Conservation (phyloP, 2,113 vertebrate species). For the Noctilio leporinus region DNA sequence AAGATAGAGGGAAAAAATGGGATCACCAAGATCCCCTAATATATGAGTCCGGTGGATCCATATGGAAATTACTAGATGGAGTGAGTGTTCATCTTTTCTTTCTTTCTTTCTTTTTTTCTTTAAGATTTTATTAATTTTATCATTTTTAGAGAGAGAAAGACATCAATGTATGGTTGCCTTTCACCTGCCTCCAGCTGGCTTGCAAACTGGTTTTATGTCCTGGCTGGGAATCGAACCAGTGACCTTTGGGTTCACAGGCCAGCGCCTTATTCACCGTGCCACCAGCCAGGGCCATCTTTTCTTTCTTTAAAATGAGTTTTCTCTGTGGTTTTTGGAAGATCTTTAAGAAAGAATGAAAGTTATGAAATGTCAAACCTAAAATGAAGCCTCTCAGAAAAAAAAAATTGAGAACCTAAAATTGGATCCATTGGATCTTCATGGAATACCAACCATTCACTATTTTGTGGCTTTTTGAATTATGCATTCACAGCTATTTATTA, state of each 20-base stretch:
- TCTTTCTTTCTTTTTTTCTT: not conserved
- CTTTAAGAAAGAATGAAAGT: not conserved
- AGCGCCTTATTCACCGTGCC: no score
- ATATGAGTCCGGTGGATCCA: not conserved
- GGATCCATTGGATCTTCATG: not conserved
- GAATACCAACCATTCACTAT: not conserved
- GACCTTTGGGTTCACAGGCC: no score
- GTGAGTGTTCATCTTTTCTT: not conserved
- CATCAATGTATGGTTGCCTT: no score
- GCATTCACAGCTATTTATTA: not conserved
- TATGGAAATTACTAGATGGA: not conserved
- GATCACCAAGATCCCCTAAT: not conserved
- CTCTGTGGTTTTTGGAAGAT: not conserved
- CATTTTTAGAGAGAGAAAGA: no score
- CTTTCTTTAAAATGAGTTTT: not conserved
- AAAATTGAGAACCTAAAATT: not conserved
- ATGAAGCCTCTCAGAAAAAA: not conserved
- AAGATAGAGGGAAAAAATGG: not conserved
- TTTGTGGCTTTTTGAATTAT: not conserved
- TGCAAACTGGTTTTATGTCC: no score
- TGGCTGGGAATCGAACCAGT: no score
- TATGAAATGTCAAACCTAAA: not conserved
- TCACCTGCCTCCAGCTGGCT: no score
- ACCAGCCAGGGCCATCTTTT: no score
- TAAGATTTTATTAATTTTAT: no score